Percentiles rank a stretch among this genome's conserved stretches.
Conservation (phyloP, 1,140 invertebrate genomes). For the Onthophagus taurus region DNA sequence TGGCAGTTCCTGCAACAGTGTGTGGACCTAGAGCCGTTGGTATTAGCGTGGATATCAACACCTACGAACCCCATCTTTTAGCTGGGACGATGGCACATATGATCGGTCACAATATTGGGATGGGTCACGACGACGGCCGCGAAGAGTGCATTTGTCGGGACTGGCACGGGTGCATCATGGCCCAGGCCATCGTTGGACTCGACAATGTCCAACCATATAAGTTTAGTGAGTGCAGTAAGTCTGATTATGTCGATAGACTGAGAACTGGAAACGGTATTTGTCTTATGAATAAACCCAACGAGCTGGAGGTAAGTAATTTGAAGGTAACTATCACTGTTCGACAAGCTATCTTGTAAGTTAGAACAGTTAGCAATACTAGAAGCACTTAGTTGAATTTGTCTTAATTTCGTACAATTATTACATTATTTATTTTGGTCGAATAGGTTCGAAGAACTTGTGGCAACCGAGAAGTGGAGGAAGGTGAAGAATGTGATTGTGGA, state of each 20-base stretch:
- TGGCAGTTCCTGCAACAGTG: conserved; percentile 83
- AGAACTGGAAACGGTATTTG: conserved; percentile 72
- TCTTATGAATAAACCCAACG: conserved; percentile 84
- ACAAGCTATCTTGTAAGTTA: background rate
- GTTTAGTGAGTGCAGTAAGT: conserved; percentile 81
- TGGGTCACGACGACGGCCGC: conserved; percentile 85
- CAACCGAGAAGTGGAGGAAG: conserved; percentile 87
- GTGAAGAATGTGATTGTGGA: conserved; percentile 91
- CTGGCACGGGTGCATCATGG: conserved; percentile 95
- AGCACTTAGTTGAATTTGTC: background rate
- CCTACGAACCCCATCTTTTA: conserved; percentile 87
- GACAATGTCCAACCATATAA: conserved; percentile 90
- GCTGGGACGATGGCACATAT: conserved; percentile 92
- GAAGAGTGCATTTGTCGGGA: conserved; percentile 80
- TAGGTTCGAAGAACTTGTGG: conserved; percentile 72
- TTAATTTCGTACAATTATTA: background rate
- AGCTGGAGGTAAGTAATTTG: conserved; percentile 60
- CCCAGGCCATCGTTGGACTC: conserved; percentile 78
- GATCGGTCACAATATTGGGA: conserved; percentile 94
- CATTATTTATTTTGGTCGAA: background rate
- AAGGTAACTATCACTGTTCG: no score
- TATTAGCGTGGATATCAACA: conserved; percentile 83
- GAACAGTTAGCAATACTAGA: background rate
- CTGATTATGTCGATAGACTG: conserved; percentile 75
- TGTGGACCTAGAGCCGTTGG: conserved; percentile 86